Evolutionary conservation across 2,113 vertebrate genomes (phyloP).

Genomic region (Rhinolophus sinicus): DNA sequence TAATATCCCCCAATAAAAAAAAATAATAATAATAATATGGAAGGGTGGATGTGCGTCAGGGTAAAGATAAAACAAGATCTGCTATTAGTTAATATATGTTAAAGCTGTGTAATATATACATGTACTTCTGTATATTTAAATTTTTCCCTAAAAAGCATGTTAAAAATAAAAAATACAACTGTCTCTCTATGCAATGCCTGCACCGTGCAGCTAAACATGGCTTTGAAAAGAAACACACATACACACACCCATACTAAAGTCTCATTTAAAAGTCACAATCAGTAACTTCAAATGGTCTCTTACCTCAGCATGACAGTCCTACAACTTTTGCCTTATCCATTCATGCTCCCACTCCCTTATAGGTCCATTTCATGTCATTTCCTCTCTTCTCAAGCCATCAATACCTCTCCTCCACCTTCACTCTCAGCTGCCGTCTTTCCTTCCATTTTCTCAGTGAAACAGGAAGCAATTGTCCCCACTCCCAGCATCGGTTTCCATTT

Average conservation of each 20-base stretch:
- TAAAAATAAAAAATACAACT: background rate
- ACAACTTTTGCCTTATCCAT: background rate
- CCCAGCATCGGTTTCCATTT: background rate
- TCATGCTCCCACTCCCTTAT: background rate
- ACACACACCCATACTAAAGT: background rate
- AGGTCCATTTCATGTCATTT: background rate
- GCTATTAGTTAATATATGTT: background rate
- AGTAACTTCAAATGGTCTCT: background rate
- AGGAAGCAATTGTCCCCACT: background rate
- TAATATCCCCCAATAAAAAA: too few species aligned
- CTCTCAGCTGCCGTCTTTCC: background rate
- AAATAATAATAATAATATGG: background rate
- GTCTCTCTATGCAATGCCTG: background rate
- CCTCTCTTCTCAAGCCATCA: background rate
- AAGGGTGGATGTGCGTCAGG: background rate
- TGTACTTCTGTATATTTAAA: background rate
- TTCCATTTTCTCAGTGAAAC: background rate
- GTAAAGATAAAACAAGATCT: background rate
- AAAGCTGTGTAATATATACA: background rate
- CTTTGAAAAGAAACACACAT: background rate
- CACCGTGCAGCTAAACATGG: background rate
- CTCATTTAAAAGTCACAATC: constrained; percentile 14
- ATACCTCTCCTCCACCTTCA: background rate
- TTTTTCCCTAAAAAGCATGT: background rate
- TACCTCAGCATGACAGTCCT: background rate